A percentile compares a stretch with the other conserved stretches of the same genome.
phyloP scores from a whole-genome alignment of 2,113 vertebrate species.

The Phaethon lepturus region DNA sequence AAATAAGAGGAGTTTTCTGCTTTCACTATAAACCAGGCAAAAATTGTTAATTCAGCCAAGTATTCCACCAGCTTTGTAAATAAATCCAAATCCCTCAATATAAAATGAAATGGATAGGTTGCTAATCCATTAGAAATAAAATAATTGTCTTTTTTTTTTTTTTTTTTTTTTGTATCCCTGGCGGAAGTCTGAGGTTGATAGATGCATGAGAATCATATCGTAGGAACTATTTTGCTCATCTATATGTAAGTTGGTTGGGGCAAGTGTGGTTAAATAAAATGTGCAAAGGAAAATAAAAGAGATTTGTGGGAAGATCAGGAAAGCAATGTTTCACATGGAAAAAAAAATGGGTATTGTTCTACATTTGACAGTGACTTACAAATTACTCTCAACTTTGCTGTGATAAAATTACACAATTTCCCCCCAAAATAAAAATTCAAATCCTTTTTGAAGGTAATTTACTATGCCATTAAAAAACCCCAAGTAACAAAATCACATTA shows the following conservation, averaged over 20 bases:
- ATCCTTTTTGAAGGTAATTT: background rate
- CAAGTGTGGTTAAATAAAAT: background rate
- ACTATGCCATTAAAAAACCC: background rate
- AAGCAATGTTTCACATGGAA: background rate
- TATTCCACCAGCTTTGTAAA: background rate
- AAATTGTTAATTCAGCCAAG: conserved; percentile 54
- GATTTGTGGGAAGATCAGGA: conserved; percentile 28
- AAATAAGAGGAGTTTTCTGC: background rate
- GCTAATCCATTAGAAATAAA: conserved; percentile 39
- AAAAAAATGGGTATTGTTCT: background rate
- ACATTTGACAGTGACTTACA: background rate
- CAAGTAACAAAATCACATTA: background rate
- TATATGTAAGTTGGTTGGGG: background rate
- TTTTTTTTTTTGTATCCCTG: background rate
- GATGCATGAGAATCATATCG: background rate
- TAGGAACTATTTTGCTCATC: background rate
- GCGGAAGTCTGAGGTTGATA: background rate
- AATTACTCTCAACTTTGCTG: background rate
- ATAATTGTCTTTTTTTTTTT: background rate
- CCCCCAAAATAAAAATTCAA: background rate
- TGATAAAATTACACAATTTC: background rate
- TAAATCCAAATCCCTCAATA: background rate
- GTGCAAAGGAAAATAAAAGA: background rate
- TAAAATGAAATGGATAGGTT: background rate
- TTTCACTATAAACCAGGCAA: conserved; percentile 8